phyloP scores from a whole-genome alignment of 2,888 invertebrate species.

The Polydrusus cervinus region DNA sequence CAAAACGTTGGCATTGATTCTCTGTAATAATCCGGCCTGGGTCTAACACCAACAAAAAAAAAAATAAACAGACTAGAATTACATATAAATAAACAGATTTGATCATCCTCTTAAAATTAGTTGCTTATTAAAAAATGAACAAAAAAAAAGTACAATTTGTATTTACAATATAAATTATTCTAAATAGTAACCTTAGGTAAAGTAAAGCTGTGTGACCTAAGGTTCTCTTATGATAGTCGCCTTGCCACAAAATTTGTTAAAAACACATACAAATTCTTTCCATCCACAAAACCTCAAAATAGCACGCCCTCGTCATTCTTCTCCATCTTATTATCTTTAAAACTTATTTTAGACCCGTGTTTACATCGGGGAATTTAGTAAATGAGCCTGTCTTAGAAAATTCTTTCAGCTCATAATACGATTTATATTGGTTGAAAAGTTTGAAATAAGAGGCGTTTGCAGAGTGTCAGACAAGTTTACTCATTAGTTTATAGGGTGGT shows the following conservation, averaged over 20 bases:
- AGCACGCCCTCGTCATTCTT: constrained; percentile 37
- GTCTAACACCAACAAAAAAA: no score
- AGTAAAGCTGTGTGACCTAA: background rate
- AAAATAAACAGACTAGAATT: no score
- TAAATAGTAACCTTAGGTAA: no score
- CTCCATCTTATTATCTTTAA: constrained; percentile 41
- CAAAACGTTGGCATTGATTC: no score
- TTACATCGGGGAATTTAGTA: constrained; percentile 53
- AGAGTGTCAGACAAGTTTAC: constrained; percentile 36
- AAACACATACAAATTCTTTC: constrained; percentile 31
- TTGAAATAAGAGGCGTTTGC: constrained; percentile 40
- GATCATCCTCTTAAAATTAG: no score
- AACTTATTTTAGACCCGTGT: constrained; percentile 43
- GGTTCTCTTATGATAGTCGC: background rate
- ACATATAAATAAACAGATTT: no score
- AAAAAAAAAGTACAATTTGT: no score
- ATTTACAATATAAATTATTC: no score
- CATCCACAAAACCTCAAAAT: constrained; percentile 32
- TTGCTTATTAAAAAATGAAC: no score
- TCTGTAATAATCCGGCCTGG: no score
- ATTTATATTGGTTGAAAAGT: constrained; percentile 43
- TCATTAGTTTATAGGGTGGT: constrained; percentile 41
- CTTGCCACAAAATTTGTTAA: background rate
- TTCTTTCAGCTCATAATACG: constrained; percentile 49
- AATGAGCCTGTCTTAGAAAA: constrained; percentile 52